Evolutionary conservation across 1,140 invertebrate genomes (phyloP).

Genomic region (Drosophila pseudoananassae): DNA sequence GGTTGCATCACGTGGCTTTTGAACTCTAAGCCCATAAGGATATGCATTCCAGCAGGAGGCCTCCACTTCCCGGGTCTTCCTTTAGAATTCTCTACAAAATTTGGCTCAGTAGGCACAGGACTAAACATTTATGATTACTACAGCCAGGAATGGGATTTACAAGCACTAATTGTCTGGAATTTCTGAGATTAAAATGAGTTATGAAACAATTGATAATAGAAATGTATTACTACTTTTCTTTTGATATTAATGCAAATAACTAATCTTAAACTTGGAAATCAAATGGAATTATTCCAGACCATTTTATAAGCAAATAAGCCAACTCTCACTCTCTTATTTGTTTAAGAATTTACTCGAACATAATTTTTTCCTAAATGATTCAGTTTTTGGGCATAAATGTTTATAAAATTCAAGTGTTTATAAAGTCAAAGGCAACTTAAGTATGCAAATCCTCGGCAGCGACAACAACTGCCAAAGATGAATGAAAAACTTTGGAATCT

Average conservation of each 20-base stretch:
- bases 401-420: conserved; percentile 55
- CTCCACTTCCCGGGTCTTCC: neutral
- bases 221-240: neutral
- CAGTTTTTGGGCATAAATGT: conserved; percentile 8
- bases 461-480: conserved; percentile 73
- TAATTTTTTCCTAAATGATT: conserved; percentile 22
- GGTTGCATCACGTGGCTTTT: conserved; percentile 50
- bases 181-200: conserved; percentile 18
- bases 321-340: neutral
- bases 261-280: neutral
- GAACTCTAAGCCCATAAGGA: conserved; percentile 60
- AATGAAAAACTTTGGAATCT: conserved; percentile 72
- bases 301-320: neutral
- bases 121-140: conserved; percentile 59
- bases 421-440: conserved; percentile 53
- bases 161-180: conserved; percentile 55
- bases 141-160: conserved; percentile 48
- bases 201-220: conserved; percentile 38
- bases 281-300: neutral
- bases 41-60: conserved; percentile 25
- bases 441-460: conserved; percentile 65
- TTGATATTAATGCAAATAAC: no score
- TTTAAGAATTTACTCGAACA: neutral
- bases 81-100: conserved; percentile 6
- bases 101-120: conserved; percentile 22